Evolutionary conservation across 2,797 vertebrate genomes (phyloP).

Genomic region (Clarias laeviceps): DNA sequence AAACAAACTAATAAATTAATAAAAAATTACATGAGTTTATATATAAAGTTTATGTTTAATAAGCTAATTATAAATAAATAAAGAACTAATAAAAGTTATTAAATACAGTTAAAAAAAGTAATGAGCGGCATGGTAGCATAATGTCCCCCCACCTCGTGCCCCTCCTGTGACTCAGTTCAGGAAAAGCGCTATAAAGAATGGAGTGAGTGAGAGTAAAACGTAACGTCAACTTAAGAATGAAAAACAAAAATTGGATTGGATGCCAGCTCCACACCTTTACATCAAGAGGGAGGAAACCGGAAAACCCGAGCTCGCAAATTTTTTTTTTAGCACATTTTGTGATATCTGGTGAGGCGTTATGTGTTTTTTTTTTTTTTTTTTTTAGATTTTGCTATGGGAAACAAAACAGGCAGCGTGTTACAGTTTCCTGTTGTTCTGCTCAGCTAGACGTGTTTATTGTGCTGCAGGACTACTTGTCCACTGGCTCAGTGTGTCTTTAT

Average conservation of each 20-base stretch:
- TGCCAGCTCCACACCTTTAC: background rate
- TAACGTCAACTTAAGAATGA: background rate
- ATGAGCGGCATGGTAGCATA: no score
- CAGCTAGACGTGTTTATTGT: background rate
- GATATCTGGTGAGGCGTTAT: background rate
- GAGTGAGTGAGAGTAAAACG: no score
- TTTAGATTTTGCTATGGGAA: background rate
- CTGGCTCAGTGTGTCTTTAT: background rate
- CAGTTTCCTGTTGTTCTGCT: background rate
- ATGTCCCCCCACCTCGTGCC: no score
- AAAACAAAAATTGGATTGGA: background rate
- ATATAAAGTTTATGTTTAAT: no score
- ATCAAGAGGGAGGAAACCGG: background rate
- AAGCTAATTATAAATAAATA: background rate
- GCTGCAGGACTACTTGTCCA: background rate
- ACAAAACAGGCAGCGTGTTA: background rate
- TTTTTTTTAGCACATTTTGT: background rate
- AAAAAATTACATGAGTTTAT: no score
- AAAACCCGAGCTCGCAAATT: background rate
- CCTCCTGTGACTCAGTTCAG: no score
- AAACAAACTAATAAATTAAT: no score
- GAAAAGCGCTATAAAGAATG: no score
- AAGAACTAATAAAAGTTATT: background rate
- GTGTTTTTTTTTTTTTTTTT: background rate
- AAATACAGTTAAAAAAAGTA: no score